Conservation (phyloP, 2,797 vertebrate genomes). For the Phrynocephalus vlangalii region DNA sequence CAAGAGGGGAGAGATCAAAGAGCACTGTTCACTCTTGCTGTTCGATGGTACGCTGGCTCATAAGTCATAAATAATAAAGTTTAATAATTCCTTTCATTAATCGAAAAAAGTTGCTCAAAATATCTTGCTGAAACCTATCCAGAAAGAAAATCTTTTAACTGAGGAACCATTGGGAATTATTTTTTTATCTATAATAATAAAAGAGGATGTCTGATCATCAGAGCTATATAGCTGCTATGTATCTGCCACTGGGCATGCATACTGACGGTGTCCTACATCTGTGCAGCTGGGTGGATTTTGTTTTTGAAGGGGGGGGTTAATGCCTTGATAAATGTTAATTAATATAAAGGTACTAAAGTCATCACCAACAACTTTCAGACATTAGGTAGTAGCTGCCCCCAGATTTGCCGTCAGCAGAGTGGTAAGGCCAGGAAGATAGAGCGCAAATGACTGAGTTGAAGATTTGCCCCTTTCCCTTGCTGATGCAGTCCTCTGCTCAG, state of each 20-base stretch:
- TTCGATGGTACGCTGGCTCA: constrained; percentile 34
- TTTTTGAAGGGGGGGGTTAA: background rate
- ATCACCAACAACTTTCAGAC: background rate
- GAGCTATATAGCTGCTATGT: background rate
- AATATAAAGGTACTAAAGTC: background rate
- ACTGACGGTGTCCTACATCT: background rate
- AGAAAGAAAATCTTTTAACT: constrained; percentile 37
- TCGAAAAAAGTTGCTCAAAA: constrained; percentile 60
- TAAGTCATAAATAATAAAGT: constrained; percentile 28
- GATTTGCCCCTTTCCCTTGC: background rate
- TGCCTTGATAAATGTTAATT: background rate
- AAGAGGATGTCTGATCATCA: background rate
- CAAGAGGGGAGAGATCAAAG: constrained; percentile 27
- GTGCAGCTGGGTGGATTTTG: background rate
- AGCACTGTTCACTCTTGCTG: constrained; percentile 5
- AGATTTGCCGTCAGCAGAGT: background rate
- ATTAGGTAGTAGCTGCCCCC: background rate
- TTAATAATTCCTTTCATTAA: constrained; percentile 43
- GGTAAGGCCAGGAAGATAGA: background rate
- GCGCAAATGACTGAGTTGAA: no score
- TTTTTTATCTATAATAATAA: background rate
- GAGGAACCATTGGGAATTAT: constrained; percentile 43
- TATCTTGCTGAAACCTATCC: constrained; percentile 38
- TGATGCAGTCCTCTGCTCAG: no score
- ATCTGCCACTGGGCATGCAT: background rate